Conservation (phyloP, 2,888 invertebrate genomes). For the Anoncus sp. region DNA sequence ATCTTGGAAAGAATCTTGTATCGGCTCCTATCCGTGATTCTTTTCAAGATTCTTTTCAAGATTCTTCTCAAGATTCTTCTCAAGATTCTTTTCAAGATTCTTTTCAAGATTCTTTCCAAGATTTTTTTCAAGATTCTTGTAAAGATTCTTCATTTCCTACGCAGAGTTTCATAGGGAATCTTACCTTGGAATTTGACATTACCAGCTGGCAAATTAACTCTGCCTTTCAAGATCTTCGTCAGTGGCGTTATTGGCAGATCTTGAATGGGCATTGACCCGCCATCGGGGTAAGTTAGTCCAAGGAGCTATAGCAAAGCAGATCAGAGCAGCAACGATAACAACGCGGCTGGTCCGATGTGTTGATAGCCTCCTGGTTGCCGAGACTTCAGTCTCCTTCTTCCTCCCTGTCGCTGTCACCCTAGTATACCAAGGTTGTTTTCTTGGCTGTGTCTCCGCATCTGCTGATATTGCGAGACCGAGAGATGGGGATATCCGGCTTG, state of each 20-base stretch:
- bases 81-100: too few species aligned
- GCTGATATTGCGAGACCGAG: slow-evolving; percentile 39
- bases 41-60: too few species aligned
- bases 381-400: slow-evolving; percentile 12
- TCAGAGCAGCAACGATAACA: slow-evolving; percentile 40
- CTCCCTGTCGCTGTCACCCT: slow-evolving; percentile 1
- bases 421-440: not conserved
- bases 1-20: too few species aligned
- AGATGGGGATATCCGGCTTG: slow-evolving; percentile 39
- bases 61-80: too few species aligned
- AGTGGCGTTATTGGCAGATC: too few species aligned
- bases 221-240: too few species aligned
- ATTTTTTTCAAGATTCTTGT: too few species aligned
- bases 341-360: slow-evolving; percentile 21
- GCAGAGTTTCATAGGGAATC: too few species aligned
- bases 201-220: too few species aligned
- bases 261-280: not conserved
- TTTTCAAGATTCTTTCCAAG: too few species aligned
- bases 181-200: not conserved
- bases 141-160: too few species aligned
- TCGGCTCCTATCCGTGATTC: too few species aligned
- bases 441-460: slow-evolving; percentile 32
- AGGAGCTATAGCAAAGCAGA: slow-evolving; percentile 20
- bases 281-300: slow-evolving; percentile 1
- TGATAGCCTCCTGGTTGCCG: slow-evolving; percentile 30